Base-by-base conservation (phyloP, 2,797 vertebrate species). In the Eospalax fontanierii region DNA sequence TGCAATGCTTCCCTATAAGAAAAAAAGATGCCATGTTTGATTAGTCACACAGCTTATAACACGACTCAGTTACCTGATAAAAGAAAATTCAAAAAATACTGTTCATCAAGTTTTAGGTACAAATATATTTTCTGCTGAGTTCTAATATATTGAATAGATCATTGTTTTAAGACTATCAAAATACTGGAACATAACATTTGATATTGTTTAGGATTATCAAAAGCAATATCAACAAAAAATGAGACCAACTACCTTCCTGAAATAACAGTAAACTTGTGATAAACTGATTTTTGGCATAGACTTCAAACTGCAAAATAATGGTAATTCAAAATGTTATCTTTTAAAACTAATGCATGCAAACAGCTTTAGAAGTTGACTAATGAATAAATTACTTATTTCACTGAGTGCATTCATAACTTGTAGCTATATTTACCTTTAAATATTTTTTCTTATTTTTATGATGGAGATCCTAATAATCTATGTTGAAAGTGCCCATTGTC, bases 1-100 rank as follows among this genome's bases (percentile, higher is more conserved):
- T 89, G 90, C 63, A 35, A 94, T 78, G n/a, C 68, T 94, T 82
- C 82, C 92, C 50, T 83, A 75, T 95, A 68, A 79, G 65, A 94
- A 96, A 91, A n/a, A 30, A 18, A 43, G 75, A 91, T 79, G 84
- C 33, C 93, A 71, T 73, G 65, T 95, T 92, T 74, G 93, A 80
- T 96, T 82, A 79, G 90, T 75, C 54, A 76, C 26, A 80, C 7
- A 38, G 71, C 38, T 93, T 19, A 87, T 95, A 86, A 95, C 54
- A 73, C 33, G 6, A 88, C 93, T 38, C 81, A 86, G 65, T 35
- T 71, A 71, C 79, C 75, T 61, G 33, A 10, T 26, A 78, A 91
- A 95, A 89, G 35, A 63, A 19, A 90, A 12, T n/a, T n/a, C n/a
- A 86, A 59, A 85, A 94, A 84, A 30, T 2, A 0, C 24, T 87